A percentile compares a stretch with the other conserved stretches of the same genome.
Conservation (phyloP, 2,113 vertebrate genomes). For the Pycnonotus jocosus region DNA sequence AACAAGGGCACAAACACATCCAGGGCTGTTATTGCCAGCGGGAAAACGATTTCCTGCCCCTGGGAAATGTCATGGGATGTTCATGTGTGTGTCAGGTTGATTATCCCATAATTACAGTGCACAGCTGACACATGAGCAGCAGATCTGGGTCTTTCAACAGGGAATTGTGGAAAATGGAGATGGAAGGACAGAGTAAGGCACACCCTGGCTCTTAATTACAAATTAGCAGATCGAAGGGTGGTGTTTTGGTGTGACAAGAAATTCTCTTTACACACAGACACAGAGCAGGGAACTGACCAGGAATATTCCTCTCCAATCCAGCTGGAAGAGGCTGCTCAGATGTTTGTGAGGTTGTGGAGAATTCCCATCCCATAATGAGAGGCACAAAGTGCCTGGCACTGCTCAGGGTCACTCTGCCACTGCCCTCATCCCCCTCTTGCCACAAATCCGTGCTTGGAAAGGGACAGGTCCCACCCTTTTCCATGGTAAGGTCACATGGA, state of each 20-base stretch:
- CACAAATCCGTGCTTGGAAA: background rate
- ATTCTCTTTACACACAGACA: background rate
- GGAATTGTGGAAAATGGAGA: background rate
- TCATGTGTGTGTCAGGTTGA: background rate
- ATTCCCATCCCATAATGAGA: background rate
- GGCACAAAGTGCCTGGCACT: background rate
- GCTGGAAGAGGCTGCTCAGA: background rate
- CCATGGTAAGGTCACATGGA: rapidly evolving
- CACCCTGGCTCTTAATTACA: background rate
- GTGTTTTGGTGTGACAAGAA: background rate
- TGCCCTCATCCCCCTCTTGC: background rate
- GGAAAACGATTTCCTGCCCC: background rate
- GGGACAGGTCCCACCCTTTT: background rate
- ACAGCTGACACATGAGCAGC: background rate
- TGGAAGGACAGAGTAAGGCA: background rate
- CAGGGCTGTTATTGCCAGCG: background rate
- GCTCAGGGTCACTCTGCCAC: rapidly evolving
- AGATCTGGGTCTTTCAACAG: rapidly evolving
- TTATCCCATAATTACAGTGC: background rate
- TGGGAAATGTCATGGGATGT: background rate
- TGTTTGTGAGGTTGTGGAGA: background rate
- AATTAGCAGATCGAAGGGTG: background rate
- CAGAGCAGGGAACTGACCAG: rapidly evolving
- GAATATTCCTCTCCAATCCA: background rate
- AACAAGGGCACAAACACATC: background rate